Percentiles rank a stretch among this genome's conserved stretches.
Evolutionary conservation across 2,113 vertebrate species (phyloP).

Genomic region (Pterocles orientalis): DNA sequence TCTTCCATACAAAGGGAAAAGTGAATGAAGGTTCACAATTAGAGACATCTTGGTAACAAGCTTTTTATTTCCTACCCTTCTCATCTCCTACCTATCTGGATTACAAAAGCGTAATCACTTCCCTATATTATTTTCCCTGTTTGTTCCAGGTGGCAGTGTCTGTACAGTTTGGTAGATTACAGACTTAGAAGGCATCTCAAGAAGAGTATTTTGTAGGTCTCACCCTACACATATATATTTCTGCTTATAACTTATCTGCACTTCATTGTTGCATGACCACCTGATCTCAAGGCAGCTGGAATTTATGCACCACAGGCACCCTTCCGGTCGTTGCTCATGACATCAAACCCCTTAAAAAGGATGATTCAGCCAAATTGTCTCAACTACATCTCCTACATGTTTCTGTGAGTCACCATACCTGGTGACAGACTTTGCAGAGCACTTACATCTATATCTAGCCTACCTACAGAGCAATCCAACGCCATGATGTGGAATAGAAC

Average conservation of each 20-base stretch:
- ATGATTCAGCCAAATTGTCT: not conserved
- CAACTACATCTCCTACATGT: not conserved
- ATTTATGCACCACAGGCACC: rapidly evolving
- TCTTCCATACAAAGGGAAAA: not conserved
- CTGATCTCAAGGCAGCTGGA: not conserved
- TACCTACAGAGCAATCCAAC: not conserved
- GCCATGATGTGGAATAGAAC: not conserved
- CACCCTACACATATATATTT: not conserved
- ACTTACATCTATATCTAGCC: not conserved
- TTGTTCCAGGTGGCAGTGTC: not conserved
- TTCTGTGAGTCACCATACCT: not conserved
- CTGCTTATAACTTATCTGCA: not conserved
- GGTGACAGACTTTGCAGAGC: not conserved
- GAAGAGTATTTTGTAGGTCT: not conserved
- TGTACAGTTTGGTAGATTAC: not conserved
- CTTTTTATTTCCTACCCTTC: not conserved
- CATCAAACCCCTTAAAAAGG: not conserved
- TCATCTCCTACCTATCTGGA: not conserved
- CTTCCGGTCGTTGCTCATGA: not conserved
- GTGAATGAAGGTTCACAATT: rapidly evolving
- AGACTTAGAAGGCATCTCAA: not conserved
- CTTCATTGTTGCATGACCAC: not conserved
- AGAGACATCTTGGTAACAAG: not conserved
- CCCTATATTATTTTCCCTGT: not conserved
- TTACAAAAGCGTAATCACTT: not conserved